Conservation (phyloP, 2,113 vertebrate genomes). For the Phodopus roborovskii region DNA sequence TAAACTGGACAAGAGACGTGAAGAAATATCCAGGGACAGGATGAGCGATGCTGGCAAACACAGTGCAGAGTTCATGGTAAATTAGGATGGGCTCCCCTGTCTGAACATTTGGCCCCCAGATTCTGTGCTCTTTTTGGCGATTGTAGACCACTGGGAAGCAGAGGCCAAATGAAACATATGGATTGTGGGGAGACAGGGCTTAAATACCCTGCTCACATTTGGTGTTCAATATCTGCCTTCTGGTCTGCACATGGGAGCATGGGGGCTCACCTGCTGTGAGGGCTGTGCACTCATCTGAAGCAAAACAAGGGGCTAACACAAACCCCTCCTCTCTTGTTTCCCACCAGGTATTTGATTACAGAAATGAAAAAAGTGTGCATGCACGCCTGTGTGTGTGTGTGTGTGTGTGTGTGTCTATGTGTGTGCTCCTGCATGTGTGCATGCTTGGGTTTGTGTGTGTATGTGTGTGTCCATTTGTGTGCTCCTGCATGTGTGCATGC, state of each 20-base stretch:
- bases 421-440: no score
- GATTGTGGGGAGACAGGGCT: neutral
- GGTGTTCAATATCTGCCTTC: no score
- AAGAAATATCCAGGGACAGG: no score
- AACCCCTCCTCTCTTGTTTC: neutral
- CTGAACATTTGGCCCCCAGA: neutral
- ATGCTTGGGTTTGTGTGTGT: no score
- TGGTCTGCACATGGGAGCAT: neutral
- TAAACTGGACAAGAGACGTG: neutral
- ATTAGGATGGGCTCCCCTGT: neutral
- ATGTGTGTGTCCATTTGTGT: no score
- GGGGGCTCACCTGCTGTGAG: neutral
- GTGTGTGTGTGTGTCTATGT: fast-evolving
- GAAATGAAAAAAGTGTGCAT: neutral
- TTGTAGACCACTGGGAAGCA: neutral
- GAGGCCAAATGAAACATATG: neutral
- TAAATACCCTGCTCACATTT: no score
- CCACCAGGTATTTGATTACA: neutral
- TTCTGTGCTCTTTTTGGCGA: neutral
- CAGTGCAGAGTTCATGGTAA: neutral
- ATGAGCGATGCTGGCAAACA: no score
- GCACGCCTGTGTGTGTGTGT: no score
- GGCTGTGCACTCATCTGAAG: neutral
- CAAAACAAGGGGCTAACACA: neutral
- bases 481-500: no score